Conservation (phyloP, 2,113 vertebrate genomes). For the Burhinus bistriatus region DNA sequence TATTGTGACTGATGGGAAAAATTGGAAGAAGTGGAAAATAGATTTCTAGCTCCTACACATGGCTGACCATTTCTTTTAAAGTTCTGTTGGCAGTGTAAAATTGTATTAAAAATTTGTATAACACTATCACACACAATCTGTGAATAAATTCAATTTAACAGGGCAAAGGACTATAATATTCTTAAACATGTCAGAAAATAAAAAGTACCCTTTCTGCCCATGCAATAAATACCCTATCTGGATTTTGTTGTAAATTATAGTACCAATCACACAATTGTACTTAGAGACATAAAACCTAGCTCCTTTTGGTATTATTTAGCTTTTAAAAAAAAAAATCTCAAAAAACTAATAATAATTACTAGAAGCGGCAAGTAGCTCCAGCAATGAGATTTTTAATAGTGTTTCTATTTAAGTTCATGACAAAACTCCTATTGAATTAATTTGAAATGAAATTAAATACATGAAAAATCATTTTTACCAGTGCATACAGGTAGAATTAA, state of each 20-base stretch:
- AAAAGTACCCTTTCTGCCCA: neutral
- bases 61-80: neutral
- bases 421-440: neutral
- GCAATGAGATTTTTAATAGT: neutral
- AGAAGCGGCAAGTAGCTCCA: neutral
- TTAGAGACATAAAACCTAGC: neutral
- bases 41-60: neutral
- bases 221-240: neutral
- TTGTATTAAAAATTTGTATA: neutral
- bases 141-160: neutral
- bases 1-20: neutral
- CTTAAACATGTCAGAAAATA: neutral
- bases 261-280: neutral
- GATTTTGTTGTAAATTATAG: neutral
- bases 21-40: neutral
- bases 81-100: neutral
- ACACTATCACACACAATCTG: neutral
- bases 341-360: neutral
- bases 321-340: neutral
- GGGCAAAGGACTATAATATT: neutral
- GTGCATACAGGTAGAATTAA: neutral
- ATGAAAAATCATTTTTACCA: neutral
- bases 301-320: neutral
- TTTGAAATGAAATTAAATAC: neutral
- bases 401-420: neutral